These are phyloP conservation scores for Ptychodera flava DNA, from an alignment of 35 echinoderm and acorn worm genomes.

Conservation along the genomic window DNA sequence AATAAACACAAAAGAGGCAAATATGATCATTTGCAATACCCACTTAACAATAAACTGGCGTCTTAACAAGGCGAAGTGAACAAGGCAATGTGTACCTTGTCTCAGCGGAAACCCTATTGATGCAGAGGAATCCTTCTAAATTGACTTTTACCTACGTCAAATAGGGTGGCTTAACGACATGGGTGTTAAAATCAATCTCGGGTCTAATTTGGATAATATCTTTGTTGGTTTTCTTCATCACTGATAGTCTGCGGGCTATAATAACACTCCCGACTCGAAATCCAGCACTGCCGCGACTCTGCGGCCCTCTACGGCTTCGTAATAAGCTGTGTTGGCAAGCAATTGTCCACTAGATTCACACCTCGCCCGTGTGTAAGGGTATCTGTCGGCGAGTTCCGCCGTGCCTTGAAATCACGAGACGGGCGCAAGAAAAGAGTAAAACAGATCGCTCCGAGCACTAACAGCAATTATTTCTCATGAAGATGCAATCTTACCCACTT, in stretches of 20 bases:
- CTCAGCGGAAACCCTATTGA: neutral
- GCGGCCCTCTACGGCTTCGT: neutral
- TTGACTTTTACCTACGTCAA: neutral
- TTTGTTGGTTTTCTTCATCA: constrained; percentile 1
- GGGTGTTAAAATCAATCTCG: neutral
- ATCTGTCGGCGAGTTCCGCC: neutral
- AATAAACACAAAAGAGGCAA: neutral
- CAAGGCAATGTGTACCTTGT: neutral
- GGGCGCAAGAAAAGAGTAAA: neutral
- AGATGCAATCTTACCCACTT: neutral
- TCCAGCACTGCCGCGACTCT: neutral
- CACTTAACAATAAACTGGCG: too few species aligned
- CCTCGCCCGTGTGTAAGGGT: neutral
- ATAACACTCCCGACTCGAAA: neutral
- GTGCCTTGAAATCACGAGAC: neutral
- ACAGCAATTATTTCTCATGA: neutral
- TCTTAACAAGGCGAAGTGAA: neutral
- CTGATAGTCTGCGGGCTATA: neutral
- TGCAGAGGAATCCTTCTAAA: neutral
- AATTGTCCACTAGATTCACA: neutral
- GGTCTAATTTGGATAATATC: neutral
- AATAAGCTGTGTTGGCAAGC: neutral
- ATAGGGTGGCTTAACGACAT: neutral
- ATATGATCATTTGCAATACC: neutral
- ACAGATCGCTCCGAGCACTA: too few species aligned